Base-by-base conservation (phyloP, 1,140 invertebrate genomes). In the Chymomyza costata region DNA sequence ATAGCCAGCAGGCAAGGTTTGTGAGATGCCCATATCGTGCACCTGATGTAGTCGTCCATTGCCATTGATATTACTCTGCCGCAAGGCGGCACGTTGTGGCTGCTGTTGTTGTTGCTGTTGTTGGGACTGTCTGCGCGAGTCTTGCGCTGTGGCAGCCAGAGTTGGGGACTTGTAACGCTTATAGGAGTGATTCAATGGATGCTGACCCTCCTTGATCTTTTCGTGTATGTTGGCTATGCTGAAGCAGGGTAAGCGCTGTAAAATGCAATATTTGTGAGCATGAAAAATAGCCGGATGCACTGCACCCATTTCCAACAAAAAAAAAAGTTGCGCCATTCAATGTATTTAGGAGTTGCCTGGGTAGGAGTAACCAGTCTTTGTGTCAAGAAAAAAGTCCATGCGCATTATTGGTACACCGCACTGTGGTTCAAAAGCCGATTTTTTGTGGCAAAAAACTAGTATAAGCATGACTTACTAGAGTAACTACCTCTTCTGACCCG, bases 241-340 rank as follows among this genome's bases (percentile, higher is more conserved):
- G n/a, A 85, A 85, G 35, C 83, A 85, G 14, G 83, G 76, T 8
- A 84, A 13, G 0, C 73, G 71, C 76, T 84, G 38, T 13, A 34
- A 5, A 35, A 18, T 11, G 7, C 3, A 6, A 16, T 28, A 16
- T 35, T 17, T 5, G 17, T 19, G 11, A 40, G 14, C 13, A n/a
- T 25, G 18, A 21, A 38, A 19, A n/a, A 44, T 7, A 30, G 1
- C n/a, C n/a, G n/a, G n/a, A n/a, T n/a, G n/a, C n/a, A n/a, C n/a
- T n/a, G n/a, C n/a, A n/a, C n/a, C n/a, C n/a, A n/a, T n/a, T n/a
- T n/a, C n/a, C n/a, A n/a, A n/a, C n/a, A n/a, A n/a, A n/a, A n/a
- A n/a, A n/a, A n/a, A n/a, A n/a, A n/a, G n/a, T n/a, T n/a, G n/a
- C n/a, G n/a, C n/a, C n/a, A n/a, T n/a, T n/a, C n/a, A n/a, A n/a